Evolutionary conservation across 2,113 vertebrate genomes (phyloP), one percentile per base, ranked within the genome.

Genomic region (Neogobius melanostomus): DNA sequence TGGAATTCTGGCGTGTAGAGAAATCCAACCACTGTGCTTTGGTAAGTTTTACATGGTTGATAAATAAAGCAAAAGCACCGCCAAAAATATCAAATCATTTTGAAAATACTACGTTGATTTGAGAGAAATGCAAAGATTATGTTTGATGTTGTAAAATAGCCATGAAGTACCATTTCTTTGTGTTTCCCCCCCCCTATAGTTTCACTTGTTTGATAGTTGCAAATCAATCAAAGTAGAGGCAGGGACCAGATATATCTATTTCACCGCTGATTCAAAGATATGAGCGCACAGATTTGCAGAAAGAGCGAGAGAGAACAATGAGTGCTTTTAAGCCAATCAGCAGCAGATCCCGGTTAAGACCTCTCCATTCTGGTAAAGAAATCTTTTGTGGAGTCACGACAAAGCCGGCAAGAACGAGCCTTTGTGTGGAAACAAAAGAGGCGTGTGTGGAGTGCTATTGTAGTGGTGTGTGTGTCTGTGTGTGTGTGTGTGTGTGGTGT

Each of bases 351-450:
- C 67, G 47, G 84, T 85, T 87, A 83, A 87, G 82, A 84, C 76
- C 81, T 82, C 74, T 83, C 81, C 73, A 59, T 71, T 84, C 79
- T 78, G 66, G 62, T 76, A 66, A 66, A 81, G 66, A 71, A 85
- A 75, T 74, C 89, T 85, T 90, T 91, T 90, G 89, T 91, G 79
- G 71, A 74, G 68, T 87, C 84, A 82, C 67, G 82, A 89, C 88
- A 92, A 88, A 89, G 83, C 84, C 6, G 78, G 72, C 77, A 84
- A 76, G 81, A 83, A 60, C 67, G 72, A 62, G 78, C 75, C 82
- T 88, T 89, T 92, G 89, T 91, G 78, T 83, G 73, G 48, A 80
- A 77, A 90, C 88, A 90, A 91, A 56, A 90, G 78, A 75, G 52
- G 76, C 86, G 71, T 74, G 87, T 86, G 82, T 86, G 50, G 72